Evolutionary conservation across 2,888 invertebrate species (phyloP), one percentile per base, ranked within the genome.

Genomic region (Drosophila merina): DNA sequence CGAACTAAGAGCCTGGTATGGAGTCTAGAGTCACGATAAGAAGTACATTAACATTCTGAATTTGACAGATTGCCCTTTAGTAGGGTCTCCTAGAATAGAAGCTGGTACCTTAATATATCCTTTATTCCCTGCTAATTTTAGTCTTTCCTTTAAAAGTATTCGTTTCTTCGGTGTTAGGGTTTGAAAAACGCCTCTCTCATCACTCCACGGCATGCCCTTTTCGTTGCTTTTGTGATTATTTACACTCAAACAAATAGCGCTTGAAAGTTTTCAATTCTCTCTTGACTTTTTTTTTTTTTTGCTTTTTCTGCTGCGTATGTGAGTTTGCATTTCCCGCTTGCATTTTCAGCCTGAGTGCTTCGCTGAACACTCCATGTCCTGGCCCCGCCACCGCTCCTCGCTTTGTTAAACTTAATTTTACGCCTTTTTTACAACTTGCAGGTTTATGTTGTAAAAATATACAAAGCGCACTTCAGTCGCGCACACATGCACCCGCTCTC

Each of bases 321-420:
- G 85, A 85, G 80, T 86, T 83, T 77, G 80, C 80, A 82, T 84
- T 85, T 82, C 76, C 85, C 77, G 85, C 85, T 82, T 79, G 85
- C 82, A 85, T 85, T 85, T 85, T 79, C 79, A 76, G 82, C 74
- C 74, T 79, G 82, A 85, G 77, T 82, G 82, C 78, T 54, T 56
- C 70, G 66, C 51, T 62, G 63, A 52, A 83, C 75, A 72, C 73
- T 38, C 56, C 48, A 14, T 47, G 31, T 12, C 7, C 45, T 40
- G 38, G 6, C 9, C 40, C 54, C 6, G 52, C 52, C 33, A 26
- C 38, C 45, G 42, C 47, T 20, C 56, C 60, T 56, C 71, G 73
- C 81, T 85, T 83, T 83, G 86, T 83, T 82, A 82, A 85, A 83
- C 81, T 86, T 80, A 80, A 86, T 86, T 84, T 86, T 86, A 83